Evolutionary conservation across 2,888 invertebrate species (phyloP).

Genomic region (Miltochrista miniata): DNA sequence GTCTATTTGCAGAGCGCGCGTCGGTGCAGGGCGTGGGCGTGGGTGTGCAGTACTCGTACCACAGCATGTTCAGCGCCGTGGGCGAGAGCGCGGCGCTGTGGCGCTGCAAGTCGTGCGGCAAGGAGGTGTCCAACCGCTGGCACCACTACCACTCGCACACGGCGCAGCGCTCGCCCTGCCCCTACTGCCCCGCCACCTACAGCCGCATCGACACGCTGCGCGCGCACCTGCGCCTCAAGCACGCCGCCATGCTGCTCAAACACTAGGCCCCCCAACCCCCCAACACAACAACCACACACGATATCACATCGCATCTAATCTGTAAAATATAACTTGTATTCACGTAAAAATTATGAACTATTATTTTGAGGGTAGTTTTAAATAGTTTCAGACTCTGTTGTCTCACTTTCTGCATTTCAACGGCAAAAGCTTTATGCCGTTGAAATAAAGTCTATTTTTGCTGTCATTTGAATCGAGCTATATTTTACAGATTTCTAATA

Average conservation of each 20-base stretch:
- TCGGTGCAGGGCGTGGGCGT: constrained; percentile 29
- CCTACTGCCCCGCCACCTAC: constrained; percentile 93
- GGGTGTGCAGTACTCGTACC: constrained; percentile 86
- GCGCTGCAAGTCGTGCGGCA: constrained; percentile 92
- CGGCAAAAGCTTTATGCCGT: too few relatives aligned
- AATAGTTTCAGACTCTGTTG: too few relatives aligned
- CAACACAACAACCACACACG: constrained; percentile 27
- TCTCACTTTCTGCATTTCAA: too few relatives aligned
- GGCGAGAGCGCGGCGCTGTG: constrained; percentile 89
- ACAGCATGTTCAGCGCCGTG: constrained; percentile 92
- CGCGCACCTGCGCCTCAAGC: constrained; percentile 91
- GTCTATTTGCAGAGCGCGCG: constrained; percentile 60
- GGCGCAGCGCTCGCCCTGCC: constrained; percentile 90
- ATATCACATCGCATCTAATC: too few relatives aligned
- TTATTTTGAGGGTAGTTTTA: too few relatives aligned
- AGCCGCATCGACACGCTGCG: constrained; percentile 94
- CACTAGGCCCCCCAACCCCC: constrained; percentile 49
- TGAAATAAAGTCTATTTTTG: too few relatives aligned
- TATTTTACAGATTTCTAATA: too few relatives aligned
- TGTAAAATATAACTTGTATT: too few relatives aligned
- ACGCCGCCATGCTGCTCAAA: constrained; percentile 81
- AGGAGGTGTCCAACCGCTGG: constrained; percentile 94
- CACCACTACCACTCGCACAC: constrained; percentile 94
- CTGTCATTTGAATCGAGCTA: too few relatives aligned
- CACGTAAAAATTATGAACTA: too few relatives aligned